Conservation (phyloP, 1,140 invertebrate species). For the Drosophila baimaii region DNA sequence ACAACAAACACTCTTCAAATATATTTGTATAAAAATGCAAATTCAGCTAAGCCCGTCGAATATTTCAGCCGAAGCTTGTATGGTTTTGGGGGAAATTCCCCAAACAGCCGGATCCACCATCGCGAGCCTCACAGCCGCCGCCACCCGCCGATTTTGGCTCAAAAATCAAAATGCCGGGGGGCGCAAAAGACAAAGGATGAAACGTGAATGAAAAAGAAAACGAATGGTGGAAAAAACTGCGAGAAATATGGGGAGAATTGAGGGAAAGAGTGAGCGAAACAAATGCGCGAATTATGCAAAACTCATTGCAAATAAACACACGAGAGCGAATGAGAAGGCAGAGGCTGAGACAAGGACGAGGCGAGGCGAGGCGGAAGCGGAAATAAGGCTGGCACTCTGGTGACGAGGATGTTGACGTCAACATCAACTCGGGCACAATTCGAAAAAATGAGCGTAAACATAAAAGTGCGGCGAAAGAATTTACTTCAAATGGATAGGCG, state of each 20-base stretch:
- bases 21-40: constrained; percentile 83
- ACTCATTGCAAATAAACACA: constrained; percentile 81
- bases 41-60: constrained; percentile 81
- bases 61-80: constrained; percentile 73
- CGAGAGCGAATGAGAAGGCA: constrained; percentile 15
- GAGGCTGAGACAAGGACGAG: not conserved
- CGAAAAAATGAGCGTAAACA: constrained; percentile 79
- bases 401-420: constrained; percentile 80
- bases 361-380: constrained; percentile 18
- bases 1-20: constrained; percentile 74
- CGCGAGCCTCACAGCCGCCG: constrained; percentile 26
- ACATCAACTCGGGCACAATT: constrained; percentile 66
- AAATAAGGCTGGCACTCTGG: constrained; percentile 47
- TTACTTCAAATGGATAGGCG: constrained; percentile 40
- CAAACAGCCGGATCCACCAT: constrained; percentile 16
- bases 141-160: constrained; percentile 64
- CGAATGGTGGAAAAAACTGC: constrained; percentile 16
- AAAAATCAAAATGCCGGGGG: constrained; percentile 75
- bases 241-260: constrained; percentile 3
- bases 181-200: constrained; percentile 38
- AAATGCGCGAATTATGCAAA: constrained; percentile 82
- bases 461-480: constrained; percentile 72
- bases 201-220: constrained; percentile 5
- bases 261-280: constrained; percentile 60
- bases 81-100: constrained; percentile 57